A percentile compares a stretch with the other conserved stretches of the same genome.
These are phyloP conservation scores for Dolichotis patagonum DNA, from an alignment of 2,113 vertebrate genomes.

Conservation along the genomic window DNA sequence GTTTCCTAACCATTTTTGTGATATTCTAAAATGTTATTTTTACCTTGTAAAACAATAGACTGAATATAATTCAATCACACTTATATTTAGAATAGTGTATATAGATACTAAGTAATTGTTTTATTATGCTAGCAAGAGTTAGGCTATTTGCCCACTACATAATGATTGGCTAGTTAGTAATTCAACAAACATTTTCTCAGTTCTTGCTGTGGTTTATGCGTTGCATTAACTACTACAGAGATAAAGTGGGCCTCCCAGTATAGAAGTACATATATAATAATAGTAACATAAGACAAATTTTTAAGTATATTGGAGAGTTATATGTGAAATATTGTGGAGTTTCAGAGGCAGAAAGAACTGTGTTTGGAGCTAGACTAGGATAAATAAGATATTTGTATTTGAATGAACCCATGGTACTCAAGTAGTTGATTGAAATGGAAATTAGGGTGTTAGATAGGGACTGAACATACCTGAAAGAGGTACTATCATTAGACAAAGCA, in stretches of 20 bases:
- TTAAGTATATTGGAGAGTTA: not conserved
- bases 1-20: constrained; percentile 20
- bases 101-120: not conserved
- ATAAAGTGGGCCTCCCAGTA: not conserved
- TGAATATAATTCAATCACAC: constrained; percentile 31
- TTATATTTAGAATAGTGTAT: not conserved
- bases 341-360: not conserved
- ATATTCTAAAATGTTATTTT: constrained; percentile 48
- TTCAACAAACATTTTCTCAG: not conserved
- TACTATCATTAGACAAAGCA: not conserved
- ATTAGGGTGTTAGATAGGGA: not conserved
- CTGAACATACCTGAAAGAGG: not conserved
- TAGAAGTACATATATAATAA: too few species aligned
- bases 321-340: not conserved
- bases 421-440: not conserved
- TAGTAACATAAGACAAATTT: not conserved
- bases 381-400: not conserved
- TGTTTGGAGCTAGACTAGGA: not conserved
- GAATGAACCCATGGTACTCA: not conserved
- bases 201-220: not conserved
- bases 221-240: not conserved
- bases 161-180: not conserved
- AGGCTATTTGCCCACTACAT: not conserved
- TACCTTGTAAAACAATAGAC: not conserved
- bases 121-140: not conserved